Base-by-base conservation (phyloP, 2,113 vertebrate genomes). In the Nothocercus julius region DNA sequence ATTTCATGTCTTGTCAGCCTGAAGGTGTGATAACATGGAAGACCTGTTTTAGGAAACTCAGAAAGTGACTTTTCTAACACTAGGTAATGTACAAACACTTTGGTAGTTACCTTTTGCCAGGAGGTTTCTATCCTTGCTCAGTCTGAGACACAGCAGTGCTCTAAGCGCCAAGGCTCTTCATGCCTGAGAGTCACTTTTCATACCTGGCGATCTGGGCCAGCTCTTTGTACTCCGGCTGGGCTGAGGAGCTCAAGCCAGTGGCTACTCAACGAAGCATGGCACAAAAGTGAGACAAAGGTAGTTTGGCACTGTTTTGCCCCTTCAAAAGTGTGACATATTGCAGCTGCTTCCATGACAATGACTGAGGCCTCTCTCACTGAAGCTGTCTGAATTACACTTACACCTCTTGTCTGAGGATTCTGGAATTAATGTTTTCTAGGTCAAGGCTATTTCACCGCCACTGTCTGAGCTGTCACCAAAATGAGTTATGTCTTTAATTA, bases 401-500 rank as follows among this genome's bases (percentile, higher is more conserved):
- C 42, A 79, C 68, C 27, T 64, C 58, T 45, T 3, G 2, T 36
- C 81, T 91, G 72, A 88, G 61, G 77, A 17, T 78, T 91, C 45
- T 47, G 70, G 89, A 85, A 92, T 91, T 94, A 96, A 82, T 85
- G 87, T 97, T 96, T 96, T 89, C 89, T 92, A 84, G 47, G 72
- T 94, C 91, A 92, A 85, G 86, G 49, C 69, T 96, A 72, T 74
- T 66, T 81, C 58, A 54, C 78, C 70, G 76, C 61, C 68, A 89
- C 64, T 62, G 67, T 92, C 53, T 79, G 75, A 93, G 88, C 24
- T 96, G 49, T 62, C 81, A 95, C 51, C 58, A 91, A 85, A 95
- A 89, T 79, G 68, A 97, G 93, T 61, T 96, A 63, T 93, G 82
- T 92, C 92, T 92, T 95, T 89, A 96, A 95, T 94, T 97, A 94